phyloP scores from a whole-genome alignment of 2,888 invertebrate genomes.

The Hyalella azteca region DNA sequence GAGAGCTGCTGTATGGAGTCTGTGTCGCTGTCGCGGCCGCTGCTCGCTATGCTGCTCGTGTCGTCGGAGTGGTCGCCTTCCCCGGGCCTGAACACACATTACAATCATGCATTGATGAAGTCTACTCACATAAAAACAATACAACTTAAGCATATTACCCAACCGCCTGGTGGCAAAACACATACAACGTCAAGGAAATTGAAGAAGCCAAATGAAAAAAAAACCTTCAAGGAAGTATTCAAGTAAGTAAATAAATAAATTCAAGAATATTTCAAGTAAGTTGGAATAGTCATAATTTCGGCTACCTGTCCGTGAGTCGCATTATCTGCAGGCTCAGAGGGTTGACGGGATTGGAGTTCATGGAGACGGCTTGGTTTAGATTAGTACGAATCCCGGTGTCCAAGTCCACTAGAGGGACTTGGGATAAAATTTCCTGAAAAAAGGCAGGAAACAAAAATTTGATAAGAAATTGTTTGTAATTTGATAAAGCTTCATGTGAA shows the following conservation, averaged over 20 bases:
- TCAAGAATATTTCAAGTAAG: too few relatives aligned
- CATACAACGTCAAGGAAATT: too few relatives aligned
- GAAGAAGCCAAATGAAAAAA: too few relatives aligned
- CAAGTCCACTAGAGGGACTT: conserved; percentile 72
- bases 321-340: conserved; percentile 94
- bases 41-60: conserved; percentile 13
- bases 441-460: background rate
- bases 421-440: conserved; percentile 82
- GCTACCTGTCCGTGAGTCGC: conserved; percentile 76
- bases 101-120: too few relatives aligned
- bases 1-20: background rate
- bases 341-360: conserved; percentile 88
- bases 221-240: too few relatives aligned
- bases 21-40: conserved; percentile 16
- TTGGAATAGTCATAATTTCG: too few relatives aligned
- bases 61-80: background rate
- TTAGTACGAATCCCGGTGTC: conserved; percentile 87
- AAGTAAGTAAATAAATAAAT: too few relatives aligned
- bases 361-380: conserved; percentile 92
- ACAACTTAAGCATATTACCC: too few relatives aligned
- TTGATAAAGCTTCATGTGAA: too few relatives aligned
- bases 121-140: too few relatives aligned
- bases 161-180: too few relatives aligned
- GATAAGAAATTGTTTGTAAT: too few relatives aligned
- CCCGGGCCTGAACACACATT: background rate